phyloP scores from a whole-genome alignment of 92 coral and sea anemone genomes.

The Palythoa grandiflora region DNA sequence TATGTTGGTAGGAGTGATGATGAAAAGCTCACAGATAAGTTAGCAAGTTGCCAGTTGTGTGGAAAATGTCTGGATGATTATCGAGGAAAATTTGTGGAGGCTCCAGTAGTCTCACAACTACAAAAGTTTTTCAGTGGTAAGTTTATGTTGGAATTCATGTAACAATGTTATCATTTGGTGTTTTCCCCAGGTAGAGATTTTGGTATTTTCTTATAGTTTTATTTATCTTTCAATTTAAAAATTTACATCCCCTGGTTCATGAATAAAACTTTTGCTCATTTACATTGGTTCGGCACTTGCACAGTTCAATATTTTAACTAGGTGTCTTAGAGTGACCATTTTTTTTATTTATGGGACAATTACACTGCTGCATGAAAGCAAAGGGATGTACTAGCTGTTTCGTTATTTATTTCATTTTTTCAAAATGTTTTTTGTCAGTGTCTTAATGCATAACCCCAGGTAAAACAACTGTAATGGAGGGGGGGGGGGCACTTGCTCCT shows the following conservation, averaged over 20 bases:
- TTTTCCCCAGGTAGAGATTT: background rate
- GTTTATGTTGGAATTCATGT: constrained; percentile 1
- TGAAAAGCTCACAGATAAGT: constrained; percentile 7
- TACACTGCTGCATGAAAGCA: background rate
- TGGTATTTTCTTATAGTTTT: background rate
- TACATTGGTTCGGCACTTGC: background rate
- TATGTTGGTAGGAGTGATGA: constrained; percentile 30
- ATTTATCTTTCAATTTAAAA: background rate
- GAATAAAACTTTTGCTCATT: background rate
- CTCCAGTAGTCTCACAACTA: constrained; percentile 1
- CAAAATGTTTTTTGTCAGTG: background rate
- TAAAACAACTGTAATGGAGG: background rate
- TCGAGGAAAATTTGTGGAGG: constrained; percentile 21
- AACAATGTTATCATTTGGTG: background rate
- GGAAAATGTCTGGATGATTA: constrained; percentile 27
- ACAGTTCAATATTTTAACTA: background rate
- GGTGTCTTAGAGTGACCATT: background rate
- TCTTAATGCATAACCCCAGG: background rate
- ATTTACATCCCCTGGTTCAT: background rate
- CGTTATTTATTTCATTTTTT: background rate
- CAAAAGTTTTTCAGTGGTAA: background rate
- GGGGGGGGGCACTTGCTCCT: background rate
- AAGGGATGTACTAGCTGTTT: background rate
- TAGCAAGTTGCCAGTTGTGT: constrained; percentile 25
- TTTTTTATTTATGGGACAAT: background rate